Percentiles rank a stretch among this genome's conserved stretches.
These are phyloP conservation scores for Gastrophysa polygoni DNA, from an alignment of 2,888 invertebrate species.

Conservation along the genomic window DNA sequence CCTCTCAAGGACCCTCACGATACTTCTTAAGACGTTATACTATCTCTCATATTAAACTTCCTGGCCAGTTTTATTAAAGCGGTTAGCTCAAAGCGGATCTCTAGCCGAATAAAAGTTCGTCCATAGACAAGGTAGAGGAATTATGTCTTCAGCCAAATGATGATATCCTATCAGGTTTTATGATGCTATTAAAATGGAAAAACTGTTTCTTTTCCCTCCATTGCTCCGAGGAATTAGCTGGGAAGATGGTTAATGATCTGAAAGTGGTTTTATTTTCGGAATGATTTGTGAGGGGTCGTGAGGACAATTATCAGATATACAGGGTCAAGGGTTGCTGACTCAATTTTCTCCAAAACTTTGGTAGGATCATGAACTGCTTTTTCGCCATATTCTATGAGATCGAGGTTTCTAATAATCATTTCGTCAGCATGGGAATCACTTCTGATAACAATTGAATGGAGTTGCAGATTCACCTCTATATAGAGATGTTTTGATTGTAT, in stretches of 20 bases:
- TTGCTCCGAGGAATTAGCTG: slow-evolving; percentile 10
- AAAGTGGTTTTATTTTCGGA: neutral
- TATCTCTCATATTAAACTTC: slow-evolving; percentile 38
- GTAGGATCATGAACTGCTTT: too few species aligned
- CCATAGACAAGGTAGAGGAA: slow-evolving; percentile 29
- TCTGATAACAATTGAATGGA: too few species aligned
- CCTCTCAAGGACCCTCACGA: slow-evolving; percentile 29
- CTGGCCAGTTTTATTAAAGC: slow-evolving; percentile 44
- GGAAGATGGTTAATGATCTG: slow-evolving; percentile 1
- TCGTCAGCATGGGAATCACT: too few species aligned
- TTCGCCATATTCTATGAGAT: too few species aligned
- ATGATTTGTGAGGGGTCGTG: too few species aligned
- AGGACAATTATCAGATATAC: too few species aligned
- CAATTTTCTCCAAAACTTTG: too few species aligned
- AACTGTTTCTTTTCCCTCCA: slow-evolving; percentile 15
- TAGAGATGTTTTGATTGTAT: too few species aligned
- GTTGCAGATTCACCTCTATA: too few species aligned
- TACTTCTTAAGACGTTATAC: slow-evolving; percentile 36
- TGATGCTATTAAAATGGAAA: slow-evolving; percentile 26
- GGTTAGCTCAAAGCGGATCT: slow-evolving; percentile 40
- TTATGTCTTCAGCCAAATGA: slow-evolving; percentile 24
- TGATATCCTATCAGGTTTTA: slow-evolving; percentile 24
- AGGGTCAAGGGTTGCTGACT: too few species aligned
- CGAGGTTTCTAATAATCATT: too few species aligned
- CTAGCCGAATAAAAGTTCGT: slow-evolving; percentile 11